A percentile compares a stretch with the other conserved stretches of the same genome.
These are phyloP conservation scores for Musca domestica DNA, from an alignment of 1,140 invertebrate genomes.

Conservation along the genomic window DNA sequence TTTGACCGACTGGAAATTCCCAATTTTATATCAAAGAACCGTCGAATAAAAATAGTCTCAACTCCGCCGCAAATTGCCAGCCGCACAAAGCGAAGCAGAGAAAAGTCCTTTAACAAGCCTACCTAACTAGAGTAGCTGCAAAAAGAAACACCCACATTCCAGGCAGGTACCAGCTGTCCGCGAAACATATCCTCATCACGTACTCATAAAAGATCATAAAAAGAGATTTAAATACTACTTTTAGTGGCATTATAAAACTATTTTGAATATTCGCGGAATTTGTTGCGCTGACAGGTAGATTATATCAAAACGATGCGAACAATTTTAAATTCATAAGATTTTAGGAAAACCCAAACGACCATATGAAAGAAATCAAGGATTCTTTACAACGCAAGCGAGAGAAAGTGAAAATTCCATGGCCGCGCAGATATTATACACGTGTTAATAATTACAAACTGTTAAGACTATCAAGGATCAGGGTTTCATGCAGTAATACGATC, in stretches of 20 bases:
- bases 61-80: background rate
- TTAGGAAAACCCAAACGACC: conserved; percentile 40
- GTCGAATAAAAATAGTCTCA: background rate
- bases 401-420: too few species aligned
- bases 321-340: conserved; percentile 50
- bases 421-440: too few species aligned
- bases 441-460: too few species aligned
- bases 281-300: background rate
- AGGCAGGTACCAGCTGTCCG: background rate
- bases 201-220: background rate
- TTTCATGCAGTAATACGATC: too few species aligned
- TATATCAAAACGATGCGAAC: background rate
- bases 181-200: background rate
- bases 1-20: conserved; percentile 44
- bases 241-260: conserved; percentile 30
- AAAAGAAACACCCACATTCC: background rate
- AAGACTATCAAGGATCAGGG: too few species aligned
- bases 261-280: conserved; percentile 43
- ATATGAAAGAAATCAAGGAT: background rate
- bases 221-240: conserved; percentile 30
- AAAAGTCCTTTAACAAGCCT: conserved; percentile 1
- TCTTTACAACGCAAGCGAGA: too few species aligned
- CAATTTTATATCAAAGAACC: conserved; percentile 47
- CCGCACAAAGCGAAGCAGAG: background rate
- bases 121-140: background rate